These are phyloP conservation scores for Copidosoma aretas DNA, from an alignment of 2,888 invertebrate genomes.

Conservation along the genomic window DNA sequence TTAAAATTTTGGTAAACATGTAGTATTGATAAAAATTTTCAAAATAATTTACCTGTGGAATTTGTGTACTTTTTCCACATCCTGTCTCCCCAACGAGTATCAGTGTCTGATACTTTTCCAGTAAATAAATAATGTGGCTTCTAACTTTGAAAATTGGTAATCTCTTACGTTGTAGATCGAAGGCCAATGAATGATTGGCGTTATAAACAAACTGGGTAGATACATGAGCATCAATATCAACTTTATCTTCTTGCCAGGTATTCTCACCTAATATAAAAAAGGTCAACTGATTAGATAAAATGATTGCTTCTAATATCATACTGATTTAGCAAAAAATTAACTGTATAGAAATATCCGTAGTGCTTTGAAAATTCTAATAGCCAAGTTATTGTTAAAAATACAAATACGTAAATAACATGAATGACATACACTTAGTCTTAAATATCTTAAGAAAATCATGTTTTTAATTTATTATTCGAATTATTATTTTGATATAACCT, in stretches of 20 bases:
- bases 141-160: slow-evolving; percentile 87
- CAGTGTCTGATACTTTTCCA: slow-evolving; percentile 89
- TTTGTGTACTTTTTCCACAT: slow-evolving; percentile 94
- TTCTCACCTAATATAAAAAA: slow-evolving; percentile 50
- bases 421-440: too few relatives aligned
- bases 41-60: slow-evolving; percentile 79
- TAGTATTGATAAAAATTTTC: neutral
- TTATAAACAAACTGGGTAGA: slow-evolving; percentile 81
- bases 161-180: slow-evolving; percentile 83
- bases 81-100: slow-evolving; percentile 94
- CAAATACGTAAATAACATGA: too few relatives aligned
- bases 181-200: slow-evolving; percentile 80
- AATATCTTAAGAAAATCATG: neutral
- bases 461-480: neutral
- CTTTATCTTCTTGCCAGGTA: slow-evolving; percentile 61
- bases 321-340: neutral
- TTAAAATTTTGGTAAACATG: too few relatives aligned
- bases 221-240: slow-evolving; percentile 68
- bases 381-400: neutral
- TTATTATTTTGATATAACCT: neutral
- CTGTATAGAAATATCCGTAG: neutral
- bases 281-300: neutral
- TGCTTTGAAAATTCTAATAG: neutral
- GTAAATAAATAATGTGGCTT: slow-evolving; percentile 85
- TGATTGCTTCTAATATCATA: too few relatives aligned